Evolutionary conservation across 2,797 vertebrate species (phyloP), one percentile per base, ranked within the genome.

Genomic region (Rhabdophis nuchalis): DNA sequence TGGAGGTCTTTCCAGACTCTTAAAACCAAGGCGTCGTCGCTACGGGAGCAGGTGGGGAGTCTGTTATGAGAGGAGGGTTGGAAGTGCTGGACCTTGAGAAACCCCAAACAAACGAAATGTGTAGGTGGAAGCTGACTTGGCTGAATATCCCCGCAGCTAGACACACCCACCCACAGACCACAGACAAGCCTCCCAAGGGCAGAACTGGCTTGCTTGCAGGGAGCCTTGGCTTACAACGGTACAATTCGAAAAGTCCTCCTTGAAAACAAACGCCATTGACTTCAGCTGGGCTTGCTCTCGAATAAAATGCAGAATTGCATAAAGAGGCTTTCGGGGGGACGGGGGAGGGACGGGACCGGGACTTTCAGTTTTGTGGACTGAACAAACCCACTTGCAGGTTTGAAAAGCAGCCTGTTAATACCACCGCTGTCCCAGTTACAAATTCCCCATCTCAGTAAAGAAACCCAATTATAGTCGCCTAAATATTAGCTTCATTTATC

Each of bases 21-120:
- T 82, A 41, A 82, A 77, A 5, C 9, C 72, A 5, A 82, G 20
- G 36, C 36, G 36, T 41, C 36, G 36, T 41, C 20, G 3, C 72
- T 0, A 1, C 0, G 20, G 0, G 0, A 0, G 36, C 11, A 20
- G 88, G 32, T 27, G 32, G 20, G 5, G 0, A 4, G 27, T 29
- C 8, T 1, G 52, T 13, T 16, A 89, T n/a, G 58, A 10, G 5
- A 9, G 20, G 20, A 5, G 13, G 29, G 6, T 25, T 32, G n/a
- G 32, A 27, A 53, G 54, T 4, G 1, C n/a, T n/a, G 0, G 4
- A 29, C 54, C 20, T 27, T 0, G 57, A 18, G 1, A 25, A 56
- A 54, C 0, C 5, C 3, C 5, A 85, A 32, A 41, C n/a, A 72
- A 86, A 86, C 2, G 46, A n/a, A 1, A 54, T 10, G 16, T 10